These are phyloP conservation scores for Dryomyza anilis DNA, from an alignment of 2,888 invertebrate genomes.

Conservation along the genomic window DNA sequence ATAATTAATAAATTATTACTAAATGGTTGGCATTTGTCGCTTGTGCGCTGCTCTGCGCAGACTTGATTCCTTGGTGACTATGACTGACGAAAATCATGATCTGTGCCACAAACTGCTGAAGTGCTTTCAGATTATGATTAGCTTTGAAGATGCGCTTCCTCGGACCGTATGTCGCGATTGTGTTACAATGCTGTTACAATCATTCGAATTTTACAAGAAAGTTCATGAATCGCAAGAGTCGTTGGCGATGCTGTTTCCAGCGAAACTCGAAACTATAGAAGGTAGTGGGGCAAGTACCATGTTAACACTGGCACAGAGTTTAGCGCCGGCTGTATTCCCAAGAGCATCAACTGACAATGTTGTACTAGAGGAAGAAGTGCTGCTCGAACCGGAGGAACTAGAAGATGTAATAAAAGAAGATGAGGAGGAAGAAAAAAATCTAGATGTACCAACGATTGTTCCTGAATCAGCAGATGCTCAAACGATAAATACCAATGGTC, in stretches of 20 bases:
- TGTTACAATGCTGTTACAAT: conserved; percentile 38
- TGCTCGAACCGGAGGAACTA: neutral
- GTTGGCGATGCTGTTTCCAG: conserved; percentile 34
- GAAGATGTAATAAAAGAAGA: neutral
- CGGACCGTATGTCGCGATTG: conserved; percentile 46
- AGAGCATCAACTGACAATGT: neutral
- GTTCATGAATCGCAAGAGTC: conserved; percentile 49
- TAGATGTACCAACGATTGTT: neutral
- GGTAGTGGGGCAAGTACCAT: neutral
- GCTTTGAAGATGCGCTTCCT: conserved; percentile 40
- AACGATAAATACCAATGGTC: neutral
- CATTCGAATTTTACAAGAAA: conserved; percentile 42
- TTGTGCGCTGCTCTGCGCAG: conserved; percentile 49
- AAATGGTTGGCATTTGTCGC: conserved; percentile 45
- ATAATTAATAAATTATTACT: neutral
- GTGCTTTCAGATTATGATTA: conserved; percentile 44
- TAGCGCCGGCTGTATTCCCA: neutral
- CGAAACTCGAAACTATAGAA: neutral
- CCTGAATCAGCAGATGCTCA: too few species aligned
- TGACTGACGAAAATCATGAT: conserved; percentile 39
- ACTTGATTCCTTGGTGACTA: conserved; percentile 35
- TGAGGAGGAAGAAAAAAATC: neutral
- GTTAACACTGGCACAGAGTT: neutral
- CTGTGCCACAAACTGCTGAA: conserved; percentile 39
- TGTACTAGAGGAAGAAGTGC: neutral